Conservation (phyloP, 1,140 invertebrate genomes). For the Euwallacea similis region DNA sequence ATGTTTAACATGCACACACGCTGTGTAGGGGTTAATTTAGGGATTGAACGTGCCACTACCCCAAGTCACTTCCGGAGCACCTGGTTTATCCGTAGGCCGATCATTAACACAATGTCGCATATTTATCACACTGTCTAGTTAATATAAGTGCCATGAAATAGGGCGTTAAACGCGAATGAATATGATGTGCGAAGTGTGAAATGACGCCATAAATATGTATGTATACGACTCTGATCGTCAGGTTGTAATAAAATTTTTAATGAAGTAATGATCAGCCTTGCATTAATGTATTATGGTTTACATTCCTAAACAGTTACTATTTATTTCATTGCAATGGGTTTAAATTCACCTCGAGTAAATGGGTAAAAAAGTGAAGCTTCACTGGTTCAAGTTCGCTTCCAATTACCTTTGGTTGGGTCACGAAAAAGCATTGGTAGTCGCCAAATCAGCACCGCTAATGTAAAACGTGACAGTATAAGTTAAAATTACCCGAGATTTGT, state of each 20-base stretch:
- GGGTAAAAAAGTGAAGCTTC: too few relatives aligned
- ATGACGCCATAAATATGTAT: too few relatives aligned
- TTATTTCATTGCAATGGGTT: too few relatives aligned
- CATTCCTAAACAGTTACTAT: too few relatives aligned
- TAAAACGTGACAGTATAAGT: constrained; percentile 31
- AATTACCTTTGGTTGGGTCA: constrained; percentile 37
- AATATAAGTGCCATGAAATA: constrained; percentile 33
- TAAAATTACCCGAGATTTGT: constrained; percentile 24
- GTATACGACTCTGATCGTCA: too few relatives aligned
- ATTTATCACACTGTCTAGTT: constrained; percentile 38
- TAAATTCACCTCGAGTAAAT: too few relatives aligned
- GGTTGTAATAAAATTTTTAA: too few relatives aligned
- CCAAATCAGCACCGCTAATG: constrained; percentile 28
- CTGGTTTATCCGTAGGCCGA: constrained; percentile 39
- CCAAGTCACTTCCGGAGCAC: constrained; percentile 40
- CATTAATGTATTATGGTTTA: too few relatives aligned
- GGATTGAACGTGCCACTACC: constrained; percentile 34
- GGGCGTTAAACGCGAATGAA: constrained; percentile 27
- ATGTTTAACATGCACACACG: constrained; percentile 41
- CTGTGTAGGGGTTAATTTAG: constrained; percentile 39
- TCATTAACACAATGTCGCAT: constrained; percentile 41
- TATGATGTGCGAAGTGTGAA: neutral
- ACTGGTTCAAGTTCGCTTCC: constrained; percentile 6
- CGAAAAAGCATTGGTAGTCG: constrained; percentile 37
- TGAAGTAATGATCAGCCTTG: too few relatives aligned